phyloP scores from a whole-genome alignment of 53 echinoderm and acorn worm species.

The Mesocentrotus franciscanus region DNA sequence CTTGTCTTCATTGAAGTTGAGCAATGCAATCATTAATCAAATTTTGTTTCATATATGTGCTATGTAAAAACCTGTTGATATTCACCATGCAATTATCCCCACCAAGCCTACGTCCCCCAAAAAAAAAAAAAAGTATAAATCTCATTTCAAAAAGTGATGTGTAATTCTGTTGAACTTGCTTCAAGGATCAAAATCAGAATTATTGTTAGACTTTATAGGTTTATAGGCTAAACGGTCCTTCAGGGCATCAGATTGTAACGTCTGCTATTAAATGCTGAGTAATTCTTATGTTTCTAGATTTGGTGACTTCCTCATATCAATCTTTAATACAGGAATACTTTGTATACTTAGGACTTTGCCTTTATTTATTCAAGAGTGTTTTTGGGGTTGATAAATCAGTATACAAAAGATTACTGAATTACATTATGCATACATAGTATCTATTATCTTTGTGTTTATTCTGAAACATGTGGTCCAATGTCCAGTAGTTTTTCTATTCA shows the following conservation, averaged over 20 bases:
- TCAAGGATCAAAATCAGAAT: background rate
- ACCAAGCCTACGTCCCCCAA: background rate
- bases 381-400: background rate
- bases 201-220: background rate
- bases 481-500: background rate
- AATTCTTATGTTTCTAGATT: background rate
- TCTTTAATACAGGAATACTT: background rate
- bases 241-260: background rate
- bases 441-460: background rate
- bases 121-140: background rate
- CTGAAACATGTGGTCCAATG: background rate
- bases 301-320: background rate
- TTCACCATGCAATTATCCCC: too few relatives aligned
- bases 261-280: background rate
- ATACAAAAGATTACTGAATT: background rate
- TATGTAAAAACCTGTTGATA: too few relatives aligned
- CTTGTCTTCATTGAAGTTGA: too few relatives aligned
- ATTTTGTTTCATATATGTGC: too few relatives aligned
- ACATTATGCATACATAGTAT: background rate
- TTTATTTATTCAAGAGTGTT: background rate
- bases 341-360: background rate
- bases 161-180: background rate
- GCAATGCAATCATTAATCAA: too few relatives aligned
- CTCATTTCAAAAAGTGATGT: background rate
- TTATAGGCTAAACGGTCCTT: background rate